Base-by-base conservation (phyloP, 2,113 vertebrate species). In the Brienomyrus brachyistius region DNA sequence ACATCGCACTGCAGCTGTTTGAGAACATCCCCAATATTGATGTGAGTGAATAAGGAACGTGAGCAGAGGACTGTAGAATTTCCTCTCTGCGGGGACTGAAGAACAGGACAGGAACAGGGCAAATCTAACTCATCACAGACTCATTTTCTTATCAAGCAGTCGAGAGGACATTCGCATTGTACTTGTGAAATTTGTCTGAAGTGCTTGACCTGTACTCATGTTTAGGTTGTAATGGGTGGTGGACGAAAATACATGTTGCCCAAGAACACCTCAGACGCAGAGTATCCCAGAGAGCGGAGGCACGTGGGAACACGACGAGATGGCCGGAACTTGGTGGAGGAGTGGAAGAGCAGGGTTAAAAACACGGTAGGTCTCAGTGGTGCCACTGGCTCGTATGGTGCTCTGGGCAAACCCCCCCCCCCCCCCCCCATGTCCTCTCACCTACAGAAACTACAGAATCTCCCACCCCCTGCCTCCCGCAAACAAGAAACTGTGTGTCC, bases 191-290 rank as follows among this genome's bases (percentile, higher is more conserved):
- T 31, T 66, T 66, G 62, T 31, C n/a, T 13, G 27, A 70, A 70
- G 27, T 31, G 62, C 31, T 52, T 31, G 52, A 9, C 86, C 52
- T 54, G 50, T 70, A 51, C 7, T 93, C 0, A 50, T 50, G 80
- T 91, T 13, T 90, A 99, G 98, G 98, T 99, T 82, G 96, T 99
- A 87, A 94, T 99, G 97, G 98, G 98, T 0, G 98, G 98, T 0
- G 98, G 98, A 35, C 94, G 98, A 92, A 99, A 97, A 92, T 98
- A 97, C 2, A 98, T 99, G 98, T 97, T 93, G 91, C 98, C 98
- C 51, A 97, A 97, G 93, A 98, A 98, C 17, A 93, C 9, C 47
- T 95, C 96, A 0, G 98, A 99, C 0, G 94, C 97, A 82, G 98
- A 99, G 83, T 98, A 99, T 35, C 97, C 97, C 0, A 52, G 87